Base-by-base conservation (phyloP, 2,113 vertebrate genomes). In the Dromaius novaehollandiae region DNA sequence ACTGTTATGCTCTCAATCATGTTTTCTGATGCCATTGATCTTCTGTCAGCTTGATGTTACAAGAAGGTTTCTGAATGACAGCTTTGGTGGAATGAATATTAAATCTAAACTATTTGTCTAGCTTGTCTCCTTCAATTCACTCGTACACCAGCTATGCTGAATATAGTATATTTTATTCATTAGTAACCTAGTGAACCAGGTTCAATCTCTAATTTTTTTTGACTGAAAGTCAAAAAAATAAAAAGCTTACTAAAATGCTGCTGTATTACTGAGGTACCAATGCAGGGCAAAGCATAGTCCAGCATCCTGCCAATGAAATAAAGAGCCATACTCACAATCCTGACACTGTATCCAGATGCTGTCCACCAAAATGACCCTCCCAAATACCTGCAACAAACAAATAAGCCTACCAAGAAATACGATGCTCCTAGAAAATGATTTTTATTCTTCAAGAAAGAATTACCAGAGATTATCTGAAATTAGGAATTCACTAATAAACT, bases 1-100 rank as follows among this genome's bases (percentile, higher is more conserved):
- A 60, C 55, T 42, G 50, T 38, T 89, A 58, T 6, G 12, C 40
- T 88, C 55, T 42, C 81, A 91, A 55, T 63, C 1, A 3, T 51
- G 69, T 82, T 94, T 88, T 82, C 44, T 80, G 89, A 76, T 70
- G 36, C 36, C 11, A 96, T 82, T 89, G 75, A 96, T 91, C 30
- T 89, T 74, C 44, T 38, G 86, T 46, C 89, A 96, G 26, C 16
- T 61, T 63, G 81, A 77, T 74, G 30, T 32, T 85, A 89, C 2
- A 17, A 80, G 82, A 83, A 86, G 75, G 40, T 80, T 95, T 94
- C 71, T 88, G 87, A 91, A 44, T 77, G 66, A 86, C 46, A 86
- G 70, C 17, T 85, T 63, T 22, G 73, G 21, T 78, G 26, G 66
- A 92, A 83, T 38, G 6, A 90, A 36, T 86, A 85, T 70, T 77